phyloP scores from a whole-genome alignment of 2,113 vertebrate genomes.

The Climacteris rufus region DNA sequence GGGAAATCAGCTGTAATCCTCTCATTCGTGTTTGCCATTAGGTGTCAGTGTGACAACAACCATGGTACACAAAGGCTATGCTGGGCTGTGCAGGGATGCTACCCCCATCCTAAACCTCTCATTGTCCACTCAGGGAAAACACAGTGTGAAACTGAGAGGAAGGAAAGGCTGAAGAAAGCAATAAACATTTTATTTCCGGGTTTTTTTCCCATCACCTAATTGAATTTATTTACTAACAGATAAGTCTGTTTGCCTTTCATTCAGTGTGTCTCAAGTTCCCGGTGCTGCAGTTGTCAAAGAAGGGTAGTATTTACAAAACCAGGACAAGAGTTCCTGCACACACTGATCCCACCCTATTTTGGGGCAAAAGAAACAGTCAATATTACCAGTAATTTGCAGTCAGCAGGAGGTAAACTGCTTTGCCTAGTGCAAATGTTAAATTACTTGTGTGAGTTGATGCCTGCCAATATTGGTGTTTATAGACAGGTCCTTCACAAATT shows the following conservation, averaged over 20 bases:
- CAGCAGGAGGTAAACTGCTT: background rate
- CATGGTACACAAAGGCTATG: background rate
- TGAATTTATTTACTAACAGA: background rate
- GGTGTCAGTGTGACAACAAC: constrained; percentile 67
- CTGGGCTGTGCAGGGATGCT: background rate
- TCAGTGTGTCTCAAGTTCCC: background rate
- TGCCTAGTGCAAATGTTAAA: background rate
- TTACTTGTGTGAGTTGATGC: background rate
- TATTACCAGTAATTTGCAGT: background rate
- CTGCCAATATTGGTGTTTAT: background rate
- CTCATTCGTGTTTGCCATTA: constrained; percentile 11
- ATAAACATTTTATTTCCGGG: background rate
- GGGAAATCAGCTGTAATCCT: background rate
- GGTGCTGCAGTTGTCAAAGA: background rate
- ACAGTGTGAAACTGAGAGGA: background rate
- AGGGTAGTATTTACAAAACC: background rate
- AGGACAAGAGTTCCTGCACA: background rate
- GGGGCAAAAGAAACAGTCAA: background rate
- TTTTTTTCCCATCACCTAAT: background rate
- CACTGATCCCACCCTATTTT: background rate
- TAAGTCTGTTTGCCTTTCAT: background rate
- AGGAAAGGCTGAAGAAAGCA: background rate
- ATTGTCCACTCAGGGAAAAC: background rate
- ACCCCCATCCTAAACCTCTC: background rate
- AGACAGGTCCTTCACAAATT: background rate